Evolutionary conservation across 2,797 vertebrate genomes (phyloP).

Genomic region (Picus viridis): DNA sequence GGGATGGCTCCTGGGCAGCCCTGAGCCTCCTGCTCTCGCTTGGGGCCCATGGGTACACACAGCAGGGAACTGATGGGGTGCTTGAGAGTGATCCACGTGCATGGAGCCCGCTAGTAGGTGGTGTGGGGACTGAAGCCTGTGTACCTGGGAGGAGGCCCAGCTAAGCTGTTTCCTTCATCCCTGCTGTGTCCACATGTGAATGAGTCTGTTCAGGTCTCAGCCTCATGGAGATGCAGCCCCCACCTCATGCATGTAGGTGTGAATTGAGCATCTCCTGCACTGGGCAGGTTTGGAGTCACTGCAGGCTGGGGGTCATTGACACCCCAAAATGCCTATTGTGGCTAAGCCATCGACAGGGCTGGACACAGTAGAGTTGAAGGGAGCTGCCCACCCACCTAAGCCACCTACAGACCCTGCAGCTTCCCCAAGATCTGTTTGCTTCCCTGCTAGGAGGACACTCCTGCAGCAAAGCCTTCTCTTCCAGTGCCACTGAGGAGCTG

Average conservation of each 20-base stretch:
- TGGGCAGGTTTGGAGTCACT: neutral
- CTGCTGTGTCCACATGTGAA: accelerated
- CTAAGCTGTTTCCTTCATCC: accelerated
- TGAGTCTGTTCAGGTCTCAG: conserved; percentile 3
- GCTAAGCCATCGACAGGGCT: no score
- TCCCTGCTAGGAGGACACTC: neutral
- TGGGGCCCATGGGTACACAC: accelerated
- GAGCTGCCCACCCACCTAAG: neutral
- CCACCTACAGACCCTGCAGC: accelerated
- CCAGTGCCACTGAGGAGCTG: neutral
- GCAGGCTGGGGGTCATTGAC: neutral
- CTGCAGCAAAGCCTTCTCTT: neutral
- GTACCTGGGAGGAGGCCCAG: neutral
- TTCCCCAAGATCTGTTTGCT: neutral
- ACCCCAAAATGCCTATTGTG: neutral
- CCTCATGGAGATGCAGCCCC: neutral
- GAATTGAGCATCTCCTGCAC: neutral
- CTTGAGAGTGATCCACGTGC: neutral
- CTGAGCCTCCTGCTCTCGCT: neutral
- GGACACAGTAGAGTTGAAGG: neutral
- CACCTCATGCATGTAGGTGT: no score
- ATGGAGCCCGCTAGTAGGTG: neutral
- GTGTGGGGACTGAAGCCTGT: neutral
- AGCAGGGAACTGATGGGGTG: neutral
- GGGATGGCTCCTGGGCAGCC: neutral